phyloP scores from a whole-genome alignment of 1,140 invertebrate genomes.

The Ptiloglossa arizonensis region DNA sequence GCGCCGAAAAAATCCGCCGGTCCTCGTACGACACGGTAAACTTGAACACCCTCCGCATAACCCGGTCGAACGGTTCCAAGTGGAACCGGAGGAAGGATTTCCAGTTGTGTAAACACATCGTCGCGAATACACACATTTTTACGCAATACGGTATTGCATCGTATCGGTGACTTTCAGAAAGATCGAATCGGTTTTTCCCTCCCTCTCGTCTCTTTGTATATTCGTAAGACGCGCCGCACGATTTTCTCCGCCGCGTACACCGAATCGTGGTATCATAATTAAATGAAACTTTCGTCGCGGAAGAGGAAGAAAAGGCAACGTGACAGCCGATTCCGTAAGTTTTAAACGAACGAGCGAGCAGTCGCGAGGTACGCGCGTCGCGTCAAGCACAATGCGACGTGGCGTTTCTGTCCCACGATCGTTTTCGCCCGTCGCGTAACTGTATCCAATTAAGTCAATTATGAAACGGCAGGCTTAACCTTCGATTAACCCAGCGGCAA shows the following conservation, averaged over 20 bases:
- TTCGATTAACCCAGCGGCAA: slow-evolving; percentile 27
- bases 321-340: slow-evolving; percentile 63
- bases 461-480: slow-evolving; percentile 17
- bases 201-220: too few relatives aligned
- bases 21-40: too few relatives aligned
- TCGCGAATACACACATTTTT: too few relatives aligned
- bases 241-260: too few relatives aligned
- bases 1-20: too few relatives aligned
- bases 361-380: background rate
- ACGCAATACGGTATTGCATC: slow-evolving; percentile 30
- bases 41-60: too few relatives aligned
- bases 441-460: slow-evolving; percentile 45
- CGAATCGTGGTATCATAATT: too few relatives aligned
- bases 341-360: slow-evolving; percentile 54
- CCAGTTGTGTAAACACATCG: too few relatives aligned
- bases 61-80: too few relatives aligned
- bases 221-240: too few relatives aligned
- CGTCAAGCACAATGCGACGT: slow-evolving; percentile 10
- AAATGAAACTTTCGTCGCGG: slow-evolving; percentile 36
- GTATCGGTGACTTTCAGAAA: too few relatives aligned
- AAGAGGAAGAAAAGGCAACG: slow-evolving; percentile 17
- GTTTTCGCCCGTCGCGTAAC: slow-evolving; percentile 32
- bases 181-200: slow-evolving; percentile 49
- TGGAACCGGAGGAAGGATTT: too few relatives aligned
- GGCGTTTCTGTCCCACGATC: slow-evolving; percentile 5